Evolutionary conservation across 1,140 invertebrate species (phyloP).

Genomic region (Sycophila sp.): DNA sequence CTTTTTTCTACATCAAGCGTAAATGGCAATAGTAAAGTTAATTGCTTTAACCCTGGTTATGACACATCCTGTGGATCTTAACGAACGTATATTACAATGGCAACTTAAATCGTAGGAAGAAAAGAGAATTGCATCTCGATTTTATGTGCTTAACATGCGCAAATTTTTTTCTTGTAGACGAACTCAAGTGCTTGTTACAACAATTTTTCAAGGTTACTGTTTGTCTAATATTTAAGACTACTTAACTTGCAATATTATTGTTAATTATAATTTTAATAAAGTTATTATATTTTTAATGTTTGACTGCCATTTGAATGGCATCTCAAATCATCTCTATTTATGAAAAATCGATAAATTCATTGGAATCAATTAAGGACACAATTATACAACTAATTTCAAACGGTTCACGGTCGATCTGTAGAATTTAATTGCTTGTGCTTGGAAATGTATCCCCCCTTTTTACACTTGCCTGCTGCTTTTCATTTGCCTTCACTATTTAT

Average conservation of each 20-base stretch:
- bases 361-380: constrained; percentile 56
- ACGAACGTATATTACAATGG: not conserved
- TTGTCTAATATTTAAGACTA: too few species aligned
- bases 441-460: constrained; percentile 43
- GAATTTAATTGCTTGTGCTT: constrained; percentile 54
- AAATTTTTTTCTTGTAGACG: too few species aligned
- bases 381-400: constrained; percentile 59
- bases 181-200: too few species aligned
- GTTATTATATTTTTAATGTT: not conserved
- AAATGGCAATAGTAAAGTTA: not conserved
- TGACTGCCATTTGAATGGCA: not conserved
- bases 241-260: too few species aligned
- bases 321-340: constrained; percentile 7
- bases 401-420: constrained; percentile 18
- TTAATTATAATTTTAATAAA: not conserved
- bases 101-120: not conserved
- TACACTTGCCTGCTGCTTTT: constrained; percentile 34
- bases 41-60: constrained; percentile 3
- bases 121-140: not conserved
- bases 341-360: constrained; percentile 33
- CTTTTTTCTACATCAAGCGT: not conserved
- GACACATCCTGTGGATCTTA: not conserved
- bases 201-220: too few species aligned
- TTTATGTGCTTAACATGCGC: not conserved
- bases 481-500: constrained; percentile 37